A percentile compares a stretch with the other conserved stretches of the same genome.
Evolutionary conservation across 2,113 vertebrate genomes (phyloP).

Genomic region (Bagarius yarrelli): DNA sequence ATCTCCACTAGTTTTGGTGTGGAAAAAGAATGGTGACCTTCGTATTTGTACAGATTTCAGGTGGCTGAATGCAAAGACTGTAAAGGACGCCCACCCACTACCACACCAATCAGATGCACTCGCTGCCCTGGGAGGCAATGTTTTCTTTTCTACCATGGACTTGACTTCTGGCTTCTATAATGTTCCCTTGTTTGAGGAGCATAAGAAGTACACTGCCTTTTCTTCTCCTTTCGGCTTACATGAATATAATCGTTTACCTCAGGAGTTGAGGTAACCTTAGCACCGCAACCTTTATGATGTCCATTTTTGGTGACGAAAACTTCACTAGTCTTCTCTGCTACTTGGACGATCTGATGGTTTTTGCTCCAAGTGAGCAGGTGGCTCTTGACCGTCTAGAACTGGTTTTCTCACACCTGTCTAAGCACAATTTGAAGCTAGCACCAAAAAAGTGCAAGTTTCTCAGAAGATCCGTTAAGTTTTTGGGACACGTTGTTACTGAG

Average conservation of each 20-base stretch:
- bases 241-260: neutral
- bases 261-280: neutral
- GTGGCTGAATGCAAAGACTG: neutral
- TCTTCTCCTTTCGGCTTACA: neutral
- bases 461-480: slow-evolving; percentile 33
- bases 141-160: neutral
- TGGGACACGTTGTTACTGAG: slow-evolving; percentile 40
- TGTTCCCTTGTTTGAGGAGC: neutral
- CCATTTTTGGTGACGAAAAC: slow-evolving; percentile 48
- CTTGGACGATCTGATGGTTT: slow-evolving; percentile 46
- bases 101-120: neutral
- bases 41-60: neutral
- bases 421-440: slow-evolving; percentile 44
- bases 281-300: neutral
- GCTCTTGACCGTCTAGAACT: slow-evolving; percentile 34
- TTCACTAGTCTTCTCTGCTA: slow-evolving; percentile 49
- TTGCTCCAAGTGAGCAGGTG: slow-evolving; percentile 35
- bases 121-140: neutral
- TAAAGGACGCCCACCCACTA: neutral
- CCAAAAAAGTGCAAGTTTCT: slow-evolving; percentile 48
- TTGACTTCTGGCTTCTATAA: neutral
- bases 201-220: neutral
- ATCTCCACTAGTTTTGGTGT: neutral
- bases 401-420: slow-evolving; percentile 30
- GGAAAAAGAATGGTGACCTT: slow-evolving; percentile 1